Percentiles rank a stretch among this genome's conserved stretches.
Evolutionary conservation across 2,888 invertebrate genomes (phyloP).

Genomic region (Tortrix viridana): DNA sequence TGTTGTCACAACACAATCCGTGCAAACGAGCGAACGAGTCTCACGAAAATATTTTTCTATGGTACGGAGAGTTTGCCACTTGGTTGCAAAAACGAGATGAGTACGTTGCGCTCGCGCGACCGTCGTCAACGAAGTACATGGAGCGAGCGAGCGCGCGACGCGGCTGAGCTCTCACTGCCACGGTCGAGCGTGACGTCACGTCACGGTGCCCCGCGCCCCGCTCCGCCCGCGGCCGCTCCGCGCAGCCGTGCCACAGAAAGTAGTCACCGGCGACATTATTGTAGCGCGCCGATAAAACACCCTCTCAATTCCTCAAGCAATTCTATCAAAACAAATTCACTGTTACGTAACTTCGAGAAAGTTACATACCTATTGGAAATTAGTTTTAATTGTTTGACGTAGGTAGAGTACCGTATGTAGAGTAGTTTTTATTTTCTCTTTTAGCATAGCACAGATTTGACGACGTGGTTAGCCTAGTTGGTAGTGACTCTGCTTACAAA

Average conservation of each 20-base stretch:
- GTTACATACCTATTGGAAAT: slow-evolving; percentile 35
- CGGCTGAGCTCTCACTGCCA: slow-evolving; percentile 82
- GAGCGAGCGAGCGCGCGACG: slow-evolving; percentile 73
- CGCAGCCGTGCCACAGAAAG: slow-evolving; percentile 80
- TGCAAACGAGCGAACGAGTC: slow-evolving; percentile 68
- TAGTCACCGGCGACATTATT: slow-evolving; percentile 75
- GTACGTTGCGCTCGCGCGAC: slow-evolving; percentile 78
- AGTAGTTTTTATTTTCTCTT: too few species aligned
- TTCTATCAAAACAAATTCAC: slow-evolving; percentile 75
- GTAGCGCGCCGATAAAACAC: slow-evolving; percentile 79
- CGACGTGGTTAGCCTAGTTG: too few species aligned
- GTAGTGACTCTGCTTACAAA: too few species aligned
- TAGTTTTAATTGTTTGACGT: not conserved
- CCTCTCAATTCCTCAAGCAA: slow-evolving; percentile 74
- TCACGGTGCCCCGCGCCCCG: slow-evolving; percentile 54
- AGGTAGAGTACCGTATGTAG: not conserved
- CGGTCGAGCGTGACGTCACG: slow-evolving; percentile 82
- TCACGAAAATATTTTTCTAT: slow-evolving; percentile 60
- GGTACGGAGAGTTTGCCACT: slow-evolving; percentile 59
- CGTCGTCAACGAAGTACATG: slow-evolving; percentile 78
- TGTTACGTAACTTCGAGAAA: slow-evolving; percentile 70
- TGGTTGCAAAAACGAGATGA: slow-evolving; percentile 58
- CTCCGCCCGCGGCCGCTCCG: slow-evolving; percentile 60
- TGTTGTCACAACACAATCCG: slow-evolving; percentile 70
- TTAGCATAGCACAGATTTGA: too few species aligned